A percentile compares a stretch with the other conserved stretches of the same genome.
These are phyloP conservation scores for Caenorhabditis elegans DNA, from an alignment of 1,140 invertebrate species.

Conservation along the genomic window WBcel235 BX284605.5:6862001-6862500, in stretches of 20 bases:
- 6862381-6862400: background rate
- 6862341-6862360: background rate
- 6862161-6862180: background rate
- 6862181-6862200: conserved; percentile 28
- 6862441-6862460: too few relatives aligned
- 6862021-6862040: too few relatives aligned
- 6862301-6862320: conserved; percentile 22
- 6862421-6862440: too few relatives aligned
- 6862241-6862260: background rate
- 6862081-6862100: background rate
- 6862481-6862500: too few relatives aligned
- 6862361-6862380: background rate
- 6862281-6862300: background rate
- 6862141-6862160: conserved; percentile 23
- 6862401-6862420: background rate
- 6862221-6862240: background rate
- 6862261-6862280: background rate
- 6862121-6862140: background rate
- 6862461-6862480: too few relatives aligned
- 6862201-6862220: background rate
- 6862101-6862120: background rate
- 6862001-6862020: too few relatives aligned
- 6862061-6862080: too few relatives aligned
- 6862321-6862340: background rate
- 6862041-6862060: background rate